A percentile compares a stretch with the other conserved stretches of the same genome.
Evolutionary conservation across 2,113 vertebrate genomes (phyloP).

Genomic region (Psilopsiagon aymara): DNA sequence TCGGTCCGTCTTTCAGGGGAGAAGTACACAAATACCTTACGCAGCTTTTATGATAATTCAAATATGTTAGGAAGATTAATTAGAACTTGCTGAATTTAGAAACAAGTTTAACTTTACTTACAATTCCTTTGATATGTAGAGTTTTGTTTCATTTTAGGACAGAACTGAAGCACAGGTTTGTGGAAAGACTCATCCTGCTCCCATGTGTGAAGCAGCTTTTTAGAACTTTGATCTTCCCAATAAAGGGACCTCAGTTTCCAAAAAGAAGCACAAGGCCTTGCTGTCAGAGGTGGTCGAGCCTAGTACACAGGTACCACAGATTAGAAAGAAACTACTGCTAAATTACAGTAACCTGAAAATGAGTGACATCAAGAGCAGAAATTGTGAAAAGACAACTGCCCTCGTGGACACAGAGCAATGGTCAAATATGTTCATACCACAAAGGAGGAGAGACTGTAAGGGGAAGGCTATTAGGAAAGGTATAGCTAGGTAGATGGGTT

Average conservation of each 20-base stretch:
- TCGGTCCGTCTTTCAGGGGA: neutral
- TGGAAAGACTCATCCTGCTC: neutral
- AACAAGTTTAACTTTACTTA: neutral
- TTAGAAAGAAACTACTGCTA: neutral
- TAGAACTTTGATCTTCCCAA: neutral
- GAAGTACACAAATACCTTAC: fast-evolving
- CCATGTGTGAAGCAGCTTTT: neutral
- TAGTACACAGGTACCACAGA: neutral
- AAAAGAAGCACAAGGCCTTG: neutral
- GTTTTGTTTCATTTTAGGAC: neutral
- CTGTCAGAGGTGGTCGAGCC: neutral
- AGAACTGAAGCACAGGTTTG: neutral
- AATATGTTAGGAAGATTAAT: neutral
- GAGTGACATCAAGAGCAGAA: neutral
- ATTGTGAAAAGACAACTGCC: neutral
- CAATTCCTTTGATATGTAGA: neutral
- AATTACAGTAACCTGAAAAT: neutral
- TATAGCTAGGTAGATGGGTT: fast-evolving
- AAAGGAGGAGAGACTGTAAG: neutral
- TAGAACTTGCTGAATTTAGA: neutral
- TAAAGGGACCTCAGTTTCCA: neutral
- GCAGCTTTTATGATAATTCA: neutral
- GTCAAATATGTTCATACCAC: neutral
- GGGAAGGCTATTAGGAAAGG: neutral
- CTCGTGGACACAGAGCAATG: neutral